Conservation (phyloP, 2,888 invertebrate genomes). For the Parnassius mnemosyne region DNA sequence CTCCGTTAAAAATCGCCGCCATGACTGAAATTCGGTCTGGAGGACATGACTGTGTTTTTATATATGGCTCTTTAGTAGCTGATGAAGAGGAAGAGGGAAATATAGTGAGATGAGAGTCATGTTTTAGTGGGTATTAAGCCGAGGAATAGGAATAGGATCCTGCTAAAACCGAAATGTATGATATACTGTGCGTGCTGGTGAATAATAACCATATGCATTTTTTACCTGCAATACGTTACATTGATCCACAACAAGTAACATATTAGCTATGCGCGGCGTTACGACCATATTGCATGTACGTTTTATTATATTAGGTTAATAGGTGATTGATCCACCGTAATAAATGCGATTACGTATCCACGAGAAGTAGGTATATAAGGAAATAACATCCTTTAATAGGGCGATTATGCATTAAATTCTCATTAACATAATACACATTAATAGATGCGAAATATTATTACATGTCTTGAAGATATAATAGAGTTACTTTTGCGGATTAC, state of each 20-base stretch:
- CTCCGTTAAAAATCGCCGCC: too few relatives aligned
- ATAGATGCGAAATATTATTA: constrained; percentile 15
- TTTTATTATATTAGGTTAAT: constrained; percentile 54
- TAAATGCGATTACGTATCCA: constrained; percentile 2
- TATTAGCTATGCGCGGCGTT: constrained; percentile 39
- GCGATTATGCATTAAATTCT: constrained; percentile 25
- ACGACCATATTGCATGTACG: constrained; percentile 49
- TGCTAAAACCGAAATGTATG: neutral
- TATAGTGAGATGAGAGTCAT: too few relatives aligned
- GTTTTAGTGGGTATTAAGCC: too few relatives aligned
- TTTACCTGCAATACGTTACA: constrained; percentile 28
- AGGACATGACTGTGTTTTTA: too few relatives aligned
- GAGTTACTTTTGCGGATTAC: constrained; percentile 20
- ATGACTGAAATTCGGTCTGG: too few relatives aligned
- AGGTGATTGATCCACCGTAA: constrained; percentile 52
- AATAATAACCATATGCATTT: constrained; percentile 14
- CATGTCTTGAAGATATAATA: constrained; percentile 1
- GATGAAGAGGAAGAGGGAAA: too few relatives aligned
- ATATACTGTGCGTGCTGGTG: neutral
- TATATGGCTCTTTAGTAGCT: too few relatives aligned
- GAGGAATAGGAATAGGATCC: neutral
- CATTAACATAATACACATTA: constrained; percentile 24
- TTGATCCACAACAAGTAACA: constrained; percentile 22
- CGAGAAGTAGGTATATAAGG: constrained; percentile 29
- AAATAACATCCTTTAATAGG: constrained; percentile 28